These are phyloP conservation scores for Morinoia aosen DNA, from an alignment of 2,888 invertebrate species.

Conservation along the genomic window DNA sequence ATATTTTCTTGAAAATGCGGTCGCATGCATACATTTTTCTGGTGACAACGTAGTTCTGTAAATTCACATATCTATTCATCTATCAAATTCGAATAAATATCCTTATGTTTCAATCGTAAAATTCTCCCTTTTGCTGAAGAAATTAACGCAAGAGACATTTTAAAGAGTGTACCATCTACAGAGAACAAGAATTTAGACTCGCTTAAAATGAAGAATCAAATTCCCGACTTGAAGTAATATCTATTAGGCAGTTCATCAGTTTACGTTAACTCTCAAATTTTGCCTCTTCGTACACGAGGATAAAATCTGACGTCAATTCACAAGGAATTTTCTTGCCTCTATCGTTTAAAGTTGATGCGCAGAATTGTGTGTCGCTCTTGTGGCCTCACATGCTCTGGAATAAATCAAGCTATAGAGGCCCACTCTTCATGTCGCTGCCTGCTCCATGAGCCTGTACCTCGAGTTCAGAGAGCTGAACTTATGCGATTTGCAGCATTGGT, in stretches of 20 bases:
- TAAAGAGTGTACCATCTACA: no score
- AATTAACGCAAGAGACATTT: no score
- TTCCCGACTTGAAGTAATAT: neutral
- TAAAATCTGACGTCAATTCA: conserved; percentile 42
- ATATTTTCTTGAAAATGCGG: no score
- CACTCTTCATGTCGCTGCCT: neutral
- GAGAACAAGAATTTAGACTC: no score
- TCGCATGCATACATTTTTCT: no score
- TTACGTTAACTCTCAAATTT: neutral
- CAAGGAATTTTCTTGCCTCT: neutral
- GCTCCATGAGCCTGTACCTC: neutral
- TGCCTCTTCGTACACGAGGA: neutral
- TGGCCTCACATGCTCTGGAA: conserved; percentile 37
- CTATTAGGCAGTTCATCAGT: neutral
- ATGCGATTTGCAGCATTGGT: neutral
- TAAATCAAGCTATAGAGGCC: conserved; percentile 33
- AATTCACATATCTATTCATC: no score
- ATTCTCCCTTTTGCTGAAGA: no score
- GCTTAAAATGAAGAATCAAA: no score
- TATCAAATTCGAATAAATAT: no score
- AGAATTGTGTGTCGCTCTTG: conserved; percentile 35
- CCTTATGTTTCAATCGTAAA: no score
- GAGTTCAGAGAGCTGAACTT: neutral
- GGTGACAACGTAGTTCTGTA: no score
- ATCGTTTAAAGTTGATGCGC: conserved; percentile 52